Evolutionary conservation across 2,113 vertebrate species (phyloP), one percentile per base, ranked within the genome.

Genomic region (Chloropsis cyanopogon): DNA sequence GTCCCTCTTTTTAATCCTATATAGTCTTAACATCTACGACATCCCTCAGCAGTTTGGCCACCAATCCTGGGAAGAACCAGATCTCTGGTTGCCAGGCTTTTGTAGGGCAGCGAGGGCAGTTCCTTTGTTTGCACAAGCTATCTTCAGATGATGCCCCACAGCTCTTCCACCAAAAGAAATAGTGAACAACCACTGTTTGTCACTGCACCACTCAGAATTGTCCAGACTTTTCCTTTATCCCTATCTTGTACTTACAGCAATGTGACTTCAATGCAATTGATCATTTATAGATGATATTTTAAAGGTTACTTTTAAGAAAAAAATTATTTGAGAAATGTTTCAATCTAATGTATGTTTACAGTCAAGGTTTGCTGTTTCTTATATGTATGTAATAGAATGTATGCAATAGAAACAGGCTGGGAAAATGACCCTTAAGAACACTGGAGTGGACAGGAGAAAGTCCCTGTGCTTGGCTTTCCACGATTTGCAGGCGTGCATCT

Each of bases 161-260:
- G 21, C 25, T 60, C 28, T 73, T 89, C 22, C 10, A 35, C 9
- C 46, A 53, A 64, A 68, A 83, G 33, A 57, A 82, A 11, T 1
- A n/a, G 8, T 25, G 35, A 87, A 37, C 20, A 52, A 50, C 10
- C 25, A 12, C 47, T 31, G 5, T 68, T 84, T 85, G 31, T 82
- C 53, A 14, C 52, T 37, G 39, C 10, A 35, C 14, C 10, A 19
- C 35, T 50, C 54, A 39, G 52, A 78, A 88, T 77, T 80, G 49
- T 61, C 17, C 68, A 76, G 28, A 11, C 19, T 85, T 68, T 94
- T 75, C 11, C 66, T 16, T 69, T 65, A 50, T 21, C 35, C 54
- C 22, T 22, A 0, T 57, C 25, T 65, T 7, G 0, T 65, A 39
- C 12, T 76, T 79, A n/a, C 2, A 70, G 37, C 3, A 26, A 42